These are phyloP conservation scores for Suncus etruscus DNA, from an alignment of 2,113 vertebrate genomes.

Conservation along the genomic window DNA sequence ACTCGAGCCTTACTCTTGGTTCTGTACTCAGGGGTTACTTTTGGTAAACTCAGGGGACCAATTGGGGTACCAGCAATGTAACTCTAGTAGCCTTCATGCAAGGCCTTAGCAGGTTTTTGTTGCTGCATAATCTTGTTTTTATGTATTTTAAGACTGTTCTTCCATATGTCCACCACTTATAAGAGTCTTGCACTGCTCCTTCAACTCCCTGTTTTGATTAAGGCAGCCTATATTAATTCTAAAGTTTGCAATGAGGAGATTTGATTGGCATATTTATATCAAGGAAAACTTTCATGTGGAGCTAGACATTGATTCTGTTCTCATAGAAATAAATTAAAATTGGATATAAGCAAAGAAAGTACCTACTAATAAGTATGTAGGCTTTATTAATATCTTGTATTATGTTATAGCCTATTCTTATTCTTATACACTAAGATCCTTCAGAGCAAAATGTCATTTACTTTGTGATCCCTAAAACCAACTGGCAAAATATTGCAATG, in stretches of 20 bases:
- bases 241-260: neutral
- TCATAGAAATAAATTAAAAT: neutral
- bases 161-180: neutral
- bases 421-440: neutral
- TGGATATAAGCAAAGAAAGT: neutral
- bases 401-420: neutral
- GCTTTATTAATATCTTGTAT: neutral
- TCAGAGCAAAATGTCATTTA: neutral
- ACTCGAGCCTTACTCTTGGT: too few relatives aligned
- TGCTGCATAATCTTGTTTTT: neutral
- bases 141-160: neutral
- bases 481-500: constrained; percentile 8
- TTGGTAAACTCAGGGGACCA: too few relatives aligned
- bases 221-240: neutral
- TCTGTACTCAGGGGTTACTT: too few relatives aligned
- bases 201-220: neutral
- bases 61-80: too few relatives aligned
- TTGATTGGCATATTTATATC: neutral
- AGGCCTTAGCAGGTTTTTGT: neutral
- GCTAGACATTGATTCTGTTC: neutral
- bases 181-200: neutral
- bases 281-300: neutral
- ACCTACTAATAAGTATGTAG: neutral
- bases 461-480: neutral
- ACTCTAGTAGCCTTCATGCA: too few relatives aligned